Base-by-base conservation (phyloP, 2,113 vertebrate genomes). In the Prochilodus magdalenae region DNA sequence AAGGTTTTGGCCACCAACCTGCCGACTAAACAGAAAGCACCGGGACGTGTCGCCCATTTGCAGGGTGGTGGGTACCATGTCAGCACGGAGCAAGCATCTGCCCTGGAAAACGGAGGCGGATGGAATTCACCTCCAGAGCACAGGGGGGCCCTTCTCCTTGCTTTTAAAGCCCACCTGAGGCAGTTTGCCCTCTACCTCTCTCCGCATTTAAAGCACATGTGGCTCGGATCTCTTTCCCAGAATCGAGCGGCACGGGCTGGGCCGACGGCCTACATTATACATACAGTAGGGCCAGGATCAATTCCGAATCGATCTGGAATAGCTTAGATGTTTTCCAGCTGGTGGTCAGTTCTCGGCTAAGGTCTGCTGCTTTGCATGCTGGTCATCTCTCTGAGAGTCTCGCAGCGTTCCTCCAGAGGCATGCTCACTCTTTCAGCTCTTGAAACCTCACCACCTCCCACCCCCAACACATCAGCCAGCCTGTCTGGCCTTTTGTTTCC, bases 291-390 rank as follows among this genome's bases (percentile, higher is more conserved):
- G 91, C 78, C 80, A 84, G 83, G 90, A 93, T 94, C 93, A 91
- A 93, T 93, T 89, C 88, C 59, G 55, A 86, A 93, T 93, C 87
- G 91, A 94, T 93, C 88, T 86, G 74, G 85, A 89, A 91, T 90
- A 88, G 89, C 90, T 92, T 89, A 92, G 90, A 92, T 92, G 90
- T 89, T 92, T 93, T 93, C 89, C 91, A 92, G 91, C 89, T 85
- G 88, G 84, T 93, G 92, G 89, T 92, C 92, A 93, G 90, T 91
- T 89, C 88, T 84, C 91, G 89, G 88, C 90, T 91, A 90, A 60
- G 89, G 89, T 89, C 90, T 89, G 91, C 87, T 90, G 85, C 89
- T 92, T 90, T 83, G 86, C 86, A 91, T 91, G 91, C 90, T 86
- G 89, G 89, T 88, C 89, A 90, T 81, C 83, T 81, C 40, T 85